These are phyloP conservation scores for Rhynchomys soricoides DNA, from an alignment of 2,113 vertebrate species.

Conservation along the genomic window DNA sequence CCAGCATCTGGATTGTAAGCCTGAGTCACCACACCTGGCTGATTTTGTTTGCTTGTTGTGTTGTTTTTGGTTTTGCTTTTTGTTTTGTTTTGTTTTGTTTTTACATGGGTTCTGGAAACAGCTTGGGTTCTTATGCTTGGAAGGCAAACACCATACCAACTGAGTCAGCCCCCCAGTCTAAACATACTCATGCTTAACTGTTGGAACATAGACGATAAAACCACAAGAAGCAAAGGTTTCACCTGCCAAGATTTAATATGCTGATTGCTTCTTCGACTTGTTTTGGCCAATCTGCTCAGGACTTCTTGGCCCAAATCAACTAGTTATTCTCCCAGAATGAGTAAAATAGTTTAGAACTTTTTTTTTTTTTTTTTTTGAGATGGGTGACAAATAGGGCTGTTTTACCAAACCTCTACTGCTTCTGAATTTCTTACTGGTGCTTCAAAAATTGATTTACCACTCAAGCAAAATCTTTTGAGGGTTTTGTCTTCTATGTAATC, in stretches of 20 bases:
- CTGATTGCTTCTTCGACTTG: not conserved
- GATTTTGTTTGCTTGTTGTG: not conserved
- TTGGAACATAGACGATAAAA: not conserved
- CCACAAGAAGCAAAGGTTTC: not conserved
- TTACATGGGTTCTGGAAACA: not conserved
- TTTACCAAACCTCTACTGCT: slow-evolving; percentile 43
- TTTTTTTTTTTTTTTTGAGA: slow-evolving; percentile 60
- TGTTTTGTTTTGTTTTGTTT: not conserved
- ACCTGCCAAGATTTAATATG: not conserved
- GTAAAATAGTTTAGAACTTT: slow-evolving; percentile 27
- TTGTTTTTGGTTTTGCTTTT: too few species aligned
- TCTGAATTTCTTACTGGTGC: slow-evolving; percentile 44
- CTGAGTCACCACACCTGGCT: not conserved
- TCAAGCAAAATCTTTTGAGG: slow-evolving; percentile 66
- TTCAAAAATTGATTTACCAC: slow-evolving; percentile 62
- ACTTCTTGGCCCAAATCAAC: slow-evolving; percentile 46
- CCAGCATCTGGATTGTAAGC: not conserved
- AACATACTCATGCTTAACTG: not conserved
- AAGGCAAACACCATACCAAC: not conserved
- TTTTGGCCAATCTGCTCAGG: not conserved
- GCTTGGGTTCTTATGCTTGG: not conserved
- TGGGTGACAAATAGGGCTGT: not conserved
- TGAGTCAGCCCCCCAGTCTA: not conserved
- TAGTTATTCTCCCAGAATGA: slow-evolving; percentile 38
- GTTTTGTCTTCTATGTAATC: slow-evolving; percentile 48